A percentile compares a stretch with the other conserved stretches of the same genome.
These are phyloP conservation scores for Myoxocephalus aenaeus DNA, from an alignment of 2,797 vertebrate genomes.

Conservation along the genomic window DNA sequence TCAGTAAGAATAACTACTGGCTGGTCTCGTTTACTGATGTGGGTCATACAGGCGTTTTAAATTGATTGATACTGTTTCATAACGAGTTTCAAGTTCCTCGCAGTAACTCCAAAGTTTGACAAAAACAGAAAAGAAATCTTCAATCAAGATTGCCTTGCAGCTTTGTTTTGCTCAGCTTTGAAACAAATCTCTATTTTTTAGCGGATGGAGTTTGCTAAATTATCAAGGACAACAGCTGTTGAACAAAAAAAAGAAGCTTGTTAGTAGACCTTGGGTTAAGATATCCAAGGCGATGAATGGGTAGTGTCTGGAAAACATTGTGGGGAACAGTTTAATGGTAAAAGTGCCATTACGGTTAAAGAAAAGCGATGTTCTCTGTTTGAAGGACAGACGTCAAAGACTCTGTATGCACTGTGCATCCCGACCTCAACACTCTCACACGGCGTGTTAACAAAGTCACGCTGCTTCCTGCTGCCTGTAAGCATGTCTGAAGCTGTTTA, in stretches of 20 bases:
- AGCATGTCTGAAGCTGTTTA: not conserved
- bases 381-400: not conserved
- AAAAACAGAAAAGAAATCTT: not conserved
- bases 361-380: not conserved
- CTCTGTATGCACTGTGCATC: not conserved
- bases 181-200: not conserved
- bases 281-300: not conserved
- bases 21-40: not conserved
- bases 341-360: not conserved
- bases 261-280: not conserved
- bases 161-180: not conserved
- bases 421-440: not conserved
- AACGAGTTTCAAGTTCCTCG: not conserved
- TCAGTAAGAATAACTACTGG: too few species aligned
- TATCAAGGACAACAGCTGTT: not conserved
- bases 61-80: not conserved
- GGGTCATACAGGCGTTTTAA: not conserved
- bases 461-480: not conserved
- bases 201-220: not conserved
- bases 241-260: not conserved
- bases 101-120: not conserved
- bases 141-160: too few species aligned
- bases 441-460: not conserved
- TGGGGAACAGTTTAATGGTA: not conserved
- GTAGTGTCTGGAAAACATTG: not conserved